Percentiles rank a stretch among this genome's conserved stretches.
phyloP scores from a whole-genome alignment of 2,888 invertebrate species.

The Caradrina clavipalpis region DNA sequence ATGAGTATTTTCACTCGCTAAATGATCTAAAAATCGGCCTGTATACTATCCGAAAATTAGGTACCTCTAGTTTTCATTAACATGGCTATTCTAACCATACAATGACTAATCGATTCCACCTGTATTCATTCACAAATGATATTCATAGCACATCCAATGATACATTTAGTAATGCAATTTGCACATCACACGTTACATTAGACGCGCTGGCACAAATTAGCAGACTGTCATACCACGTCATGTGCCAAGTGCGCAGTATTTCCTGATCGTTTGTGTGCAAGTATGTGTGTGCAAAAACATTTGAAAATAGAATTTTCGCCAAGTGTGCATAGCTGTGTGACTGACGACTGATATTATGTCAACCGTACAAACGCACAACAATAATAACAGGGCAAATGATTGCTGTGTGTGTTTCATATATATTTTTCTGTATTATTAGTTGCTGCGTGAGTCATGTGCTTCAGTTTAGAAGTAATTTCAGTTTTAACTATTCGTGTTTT shows the following conservation, averaged over 20 bases:
- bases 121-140: not conserved
- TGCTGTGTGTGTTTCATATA: not conserved
- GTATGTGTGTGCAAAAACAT: not conserved
- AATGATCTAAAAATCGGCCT: no score
- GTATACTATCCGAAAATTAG: no score
- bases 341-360: not conserved
- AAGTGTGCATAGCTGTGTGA: not conserved
- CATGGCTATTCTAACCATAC: not conserved
- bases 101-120: not conserved
- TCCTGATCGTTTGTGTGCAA: slow-evolving; percentile 46
- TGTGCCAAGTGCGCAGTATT: slow-evolving; percentile 61
- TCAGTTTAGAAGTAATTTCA: no score
- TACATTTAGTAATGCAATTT: slow-evolving; percentile 46
- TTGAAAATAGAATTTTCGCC: slow-evolving; percentile 8
- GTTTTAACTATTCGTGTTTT: no score
- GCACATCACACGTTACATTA: slow-evolving; percentile 32
- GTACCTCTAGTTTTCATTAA: no score
- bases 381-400: not conserved
- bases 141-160: slow-evolving; percentile 25
- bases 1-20: no score
- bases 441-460: no score
- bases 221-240: slow-evolving; percentile 37
- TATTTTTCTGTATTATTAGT: not conserved
- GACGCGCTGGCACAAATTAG: slow-evolving; percentile 57
- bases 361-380: no score